Evolutionary conservation across 2,113 vertebrate species (phyloP), one percentile per base, ranked within the genome.

Genomic region (Nycticorax nycticorax): DNA sequence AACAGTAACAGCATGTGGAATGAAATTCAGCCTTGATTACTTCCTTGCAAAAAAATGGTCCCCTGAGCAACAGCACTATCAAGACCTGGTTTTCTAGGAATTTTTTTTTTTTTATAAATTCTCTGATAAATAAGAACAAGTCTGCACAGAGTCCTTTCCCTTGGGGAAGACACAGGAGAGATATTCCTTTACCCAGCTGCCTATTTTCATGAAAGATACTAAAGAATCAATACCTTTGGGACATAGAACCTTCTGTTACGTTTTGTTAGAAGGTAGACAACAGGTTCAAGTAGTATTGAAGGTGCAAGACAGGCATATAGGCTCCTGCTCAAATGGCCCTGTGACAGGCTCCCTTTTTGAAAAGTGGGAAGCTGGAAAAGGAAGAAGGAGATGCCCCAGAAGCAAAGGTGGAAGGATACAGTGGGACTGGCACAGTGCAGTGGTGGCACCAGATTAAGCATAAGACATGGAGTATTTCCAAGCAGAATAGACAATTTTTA

Each of bases 221-320:
- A 23, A 84, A 85, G 56, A 75, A 62, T 41, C 32, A 30, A 56
- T 71, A 41, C 9, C 12, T 81, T 81, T 69, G 4, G 10, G 12
- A 68, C 9, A 8, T 43, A 30, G 43, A 62, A n/a, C 23, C 1
- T 53, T 88, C 35, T 9, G 12, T 56, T 71, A 39, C 0, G 0
- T 48, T 9, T 63, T 85, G 33, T 53, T 76, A 55, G 86, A 88
- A 78, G 32, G 16, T 63, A 74, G 63, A 53, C 13, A 56, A 19
- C 12, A 37, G 4, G 14, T 78, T 82, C 52, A 74, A 67, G n/a
- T 47, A 32, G 22, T 64, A 4, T 13, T 82, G 52, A 91, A 92
- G 22, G 30, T 23, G 24, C 23, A 76, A 62, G 16, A 69, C 28
- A 73, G 26, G 28, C 47, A n/a, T 37, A 21, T 4, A 60, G 52